phyloP scores from a whole-genome alignment of 2,113 vertebrate species.

The Spilogale gracilis region DNA sequence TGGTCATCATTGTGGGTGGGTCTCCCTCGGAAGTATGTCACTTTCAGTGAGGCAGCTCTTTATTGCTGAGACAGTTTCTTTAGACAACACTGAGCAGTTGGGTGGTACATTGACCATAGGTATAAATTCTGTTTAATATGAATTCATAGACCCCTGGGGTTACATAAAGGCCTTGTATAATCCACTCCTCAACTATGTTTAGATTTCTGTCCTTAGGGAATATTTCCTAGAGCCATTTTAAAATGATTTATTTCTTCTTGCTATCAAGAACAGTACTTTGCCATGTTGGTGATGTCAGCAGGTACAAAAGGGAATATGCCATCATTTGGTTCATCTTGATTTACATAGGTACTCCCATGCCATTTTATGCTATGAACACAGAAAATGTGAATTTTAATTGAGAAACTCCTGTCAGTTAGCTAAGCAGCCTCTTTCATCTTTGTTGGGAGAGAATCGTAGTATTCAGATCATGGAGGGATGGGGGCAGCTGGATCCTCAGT shows the following conservation, averaged over 20 bases:
- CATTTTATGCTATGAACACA: background rate
- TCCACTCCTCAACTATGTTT: background rate
- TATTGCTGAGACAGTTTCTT: background rate
- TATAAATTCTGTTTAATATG: background rate
- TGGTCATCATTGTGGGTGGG: background rate
- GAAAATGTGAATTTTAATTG: background rate
- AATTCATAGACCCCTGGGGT: background rate
- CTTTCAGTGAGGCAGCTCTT: background rate
- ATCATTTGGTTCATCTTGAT: background rate
- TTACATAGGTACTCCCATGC: background rate
- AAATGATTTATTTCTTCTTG: background rate
- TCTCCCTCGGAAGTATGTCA: background rate
- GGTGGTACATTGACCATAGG: background rate
- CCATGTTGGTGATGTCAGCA: background rate
- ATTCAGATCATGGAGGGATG: background rate
- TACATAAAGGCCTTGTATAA: background rate
- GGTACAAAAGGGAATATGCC: background rate
- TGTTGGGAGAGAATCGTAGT: background rate
- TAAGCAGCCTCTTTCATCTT: background rate
- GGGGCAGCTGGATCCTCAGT: background rate
- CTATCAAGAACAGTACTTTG: background rate
- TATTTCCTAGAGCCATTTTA: background rate
- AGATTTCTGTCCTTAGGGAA: background rate
- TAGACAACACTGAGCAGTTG: background rate
- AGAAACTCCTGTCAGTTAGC: background rate